Percentiles rank a stretch among this genome's conserved stretches.
phyloP scores from a whole-genome alignment of 2,113 vertebrate species.

The Emberiza fucata region DNA sequence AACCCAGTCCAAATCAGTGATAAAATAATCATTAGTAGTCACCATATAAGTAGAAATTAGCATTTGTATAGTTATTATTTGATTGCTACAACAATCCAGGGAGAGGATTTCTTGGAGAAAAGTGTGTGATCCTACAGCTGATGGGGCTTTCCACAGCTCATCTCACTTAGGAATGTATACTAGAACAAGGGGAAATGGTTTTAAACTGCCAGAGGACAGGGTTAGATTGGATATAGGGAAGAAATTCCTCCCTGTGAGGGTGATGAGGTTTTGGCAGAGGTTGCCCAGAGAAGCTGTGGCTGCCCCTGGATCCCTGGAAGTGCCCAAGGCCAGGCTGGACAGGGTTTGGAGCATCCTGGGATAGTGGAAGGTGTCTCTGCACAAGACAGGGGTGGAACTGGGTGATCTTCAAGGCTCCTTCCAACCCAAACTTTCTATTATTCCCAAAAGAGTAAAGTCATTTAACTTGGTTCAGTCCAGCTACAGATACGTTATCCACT shows the following conservation, averaged over 20 bases:
- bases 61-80: background rate
- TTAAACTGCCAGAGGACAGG: background rate
- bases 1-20: background rate
- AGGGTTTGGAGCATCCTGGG: background rate
- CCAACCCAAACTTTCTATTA: background rate
- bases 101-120: background rate
- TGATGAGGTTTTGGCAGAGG: accelerated
- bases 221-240: background rate
- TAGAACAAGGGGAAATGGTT: background rate
- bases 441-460: background rate
- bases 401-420: background rate
- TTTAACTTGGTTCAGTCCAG: background rate
- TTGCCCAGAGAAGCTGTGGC: background rate
- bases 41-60: background rate
- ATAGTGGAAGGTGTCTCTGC: accelerated
- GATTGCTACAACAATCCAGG: background rate
- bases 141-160: background rate
- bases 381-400: accelerated
- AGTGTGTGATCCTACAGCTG: background rate
- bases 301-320: background rate
- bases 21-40: background rate
- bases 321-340: accelerated
- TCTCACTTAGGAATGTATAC: background rate
- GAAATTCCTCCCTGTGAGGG: background rate
- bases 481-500: background rate